Base-by-base conservation (phyloP, 2,113 vertebrate species). In the Perca flavescens region DNA sequence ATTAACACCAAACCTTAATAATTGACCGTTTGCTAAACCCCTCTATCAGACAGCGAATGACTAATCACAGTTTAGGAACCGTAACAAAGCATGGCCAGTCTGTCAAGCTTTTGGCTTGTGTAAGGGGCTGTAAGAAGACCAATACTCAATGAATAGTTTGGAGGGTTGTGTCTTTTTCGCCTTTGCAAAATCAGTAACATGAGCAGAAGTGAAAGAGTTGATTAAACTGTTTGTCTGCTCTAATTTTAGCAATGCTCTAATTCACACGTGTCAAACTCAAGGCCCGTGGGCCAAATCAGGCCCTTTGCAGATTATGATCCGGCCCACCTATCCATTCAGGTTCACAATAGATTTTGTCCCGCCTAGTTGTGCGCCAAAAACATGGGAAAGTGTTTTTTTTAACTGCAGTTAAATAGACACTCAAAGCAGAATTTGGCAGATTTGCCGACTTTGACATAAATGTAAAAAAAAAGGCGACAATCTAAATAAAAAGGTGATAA, bases 11-110 rank as follows among this genome's bases (percentile, higher is more conserved):
- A 68, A 53, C 54, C 5, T 68, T 21, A 22, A 3, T 17, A 43
- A 53, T 0, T 15, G 79, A 15, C 61, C 13, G 4, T 79, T 75
- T 54, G 54, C 70, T 65, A 73, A 73, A 47, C 56, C 63, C 54
- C 31, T 56, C 22, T 4, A 13, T 1, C 0, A 5, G 3, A 40
- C 21, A 22, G 8, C 14, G 4, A 52, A 1, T 22, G 28, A 67
- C 22, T 49, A 21, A 73, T 80, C 63, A 60, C 16, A 56, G 25
- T 68, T 61, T 15, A 21, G 25, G 40, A 57, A n/a, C 28, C 8
- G 1, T 74, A 16, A 2, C 15, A 10, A 17, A 5, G 22, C 67
- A 5, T 12, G 5, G 12, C 0, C 74, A 10, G 2, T 31, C 67
- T 47, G 62, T 65, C 15, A 17, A 50, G 57, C 50, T 76, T 47